Evolutionary conservation across 2,797 vertebrate species (phyloP).

Genomic region (Typhlichthys eigenmanni): DNA sequence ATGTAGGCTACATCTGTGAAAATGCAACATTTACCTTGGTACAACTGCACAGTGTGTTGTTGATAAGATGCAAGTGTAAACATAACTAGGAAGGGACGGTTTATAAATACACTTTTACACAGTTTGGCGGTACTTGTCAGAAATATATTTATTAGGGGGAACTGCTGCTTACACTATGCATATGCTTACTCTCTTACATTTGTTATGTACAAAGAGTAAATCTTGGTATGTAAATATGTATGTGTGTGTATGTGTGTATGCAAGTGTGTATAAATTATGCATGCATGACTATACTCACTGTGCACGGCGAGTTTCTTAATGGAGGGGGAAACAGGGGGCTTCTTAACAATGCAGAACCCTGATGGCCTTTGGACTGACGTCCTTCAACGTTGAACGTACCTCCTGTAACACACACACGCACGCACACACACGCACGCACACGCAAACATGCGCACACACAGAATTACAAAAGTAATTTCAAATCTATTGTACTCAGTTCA

Average conservation of each 20-base stretch:
- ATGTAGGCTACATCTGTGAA: too few species aligned
- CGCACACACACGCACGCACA: not conserved
- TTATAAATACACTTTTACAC: not conserved
- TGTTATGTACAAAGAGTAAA: too few species aligned
- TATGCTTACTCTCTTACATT: too few species aligned
- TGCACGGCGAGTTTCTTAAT: constrained; percentile 90
- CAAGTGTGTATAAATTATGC: constrained; percentile 4
- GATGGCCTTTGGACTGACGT: constrained; percentile 73
- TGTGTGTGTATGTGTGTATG: constrained; percentile 10
- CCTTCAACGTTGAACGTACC: constrained; percentile 82
- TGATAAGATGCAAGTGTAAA: too few species aligned
- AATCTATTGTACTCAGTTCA: not conserved
- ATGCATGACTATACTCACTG: constrained; percentile 74
- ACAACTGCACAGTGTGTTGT: too few species aligned
- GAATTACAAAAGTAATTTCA: constrained; percentile 2
- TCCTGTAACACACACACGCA: constrained; percentile 66
- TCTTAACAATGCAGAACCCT: constrained; percentile 75
- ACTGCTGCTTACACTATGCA: too few species aligned
- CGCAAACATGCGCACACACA: not conserved
- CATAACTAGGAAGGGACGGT: not conserved
- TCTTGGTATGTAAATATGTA: not conserved
- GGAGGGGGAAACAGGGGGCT: constrained; percentile 88
- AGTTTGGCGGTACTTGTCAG: too few species aligned
- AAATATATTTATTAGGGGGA: too few species aligned
- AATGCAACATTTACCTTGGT: too few species aligned